These are phyloP conservation scores for Andrena minutula DNA, from an alignment of 2,888 invertebrate species.

Conservation along the genomic window DNA sequence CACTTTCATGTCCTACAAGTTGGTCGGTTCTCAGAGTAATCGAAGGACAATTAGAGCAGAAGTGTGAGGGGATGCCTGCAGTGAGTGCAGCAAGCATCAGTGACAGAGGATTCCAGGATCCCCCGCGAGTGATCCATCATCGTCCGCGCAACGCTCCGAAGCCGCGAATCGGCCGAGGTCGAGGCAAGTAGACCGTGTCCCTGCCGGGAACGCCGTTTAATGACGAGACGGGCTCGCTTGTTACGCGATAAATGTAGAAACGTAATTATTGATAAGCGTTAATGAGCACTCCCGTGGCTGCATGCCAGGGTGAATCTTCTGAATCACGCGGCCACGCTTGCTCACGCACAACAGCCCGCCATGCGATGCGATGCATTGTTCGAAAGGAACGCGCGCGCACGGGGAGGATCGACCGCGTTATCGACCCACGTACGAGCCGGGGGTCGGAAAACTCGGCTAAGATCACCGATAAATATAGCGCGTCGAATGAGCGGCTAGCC, in stretches of 20 bases:
- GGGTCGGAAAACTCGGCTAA: slow-evolving; percentile 78
- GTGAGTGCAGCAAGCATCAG: background rate
- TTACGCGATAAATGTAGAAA: slow-evolving; percentile 83
- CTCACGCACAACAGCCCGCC: slow-evolving; percentile 78
- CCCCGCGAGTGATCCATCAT: slow-evolving; percentile 22
- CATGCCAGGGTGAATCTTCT: slow-evolving; percentile 75
- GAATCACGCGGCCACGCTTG: slow-evolving; percentile 79
- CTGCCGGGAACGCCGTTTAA: slow-evolving; percentile 76
- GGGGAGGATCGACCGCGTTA: slow-evolving; percentile 61
- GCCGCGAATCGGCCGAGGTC: slow-evolving; percentile 48
- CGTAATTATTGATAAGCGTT: slow-evolving; percentile 84
- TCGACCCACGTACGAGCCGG: slow-evolving; percentile 59
- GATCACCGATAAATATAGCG: slow-evolving; percentile 81
- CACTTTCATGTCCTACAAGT: background rate
- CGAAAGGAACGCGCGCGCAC: slow-evolving; percentile 35
- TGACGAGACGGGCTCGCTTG: slow-evolving; percentile 80
- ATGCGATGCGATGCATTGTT: slow-evolving; percentile 56
- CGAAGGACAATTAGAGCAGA: background rate
- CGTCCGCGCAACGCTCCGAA: slow-evolving; percentile 18
- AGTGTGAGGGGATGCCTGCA: background rate
- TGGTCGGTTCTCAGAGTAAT: background rate
- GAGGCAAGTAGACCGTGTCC: slow-evolving; percentile 78
- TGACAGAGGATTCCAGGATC: slow-evolving; percentile 5
- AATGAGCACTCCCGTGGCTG: slow-evolving; percentile 78
- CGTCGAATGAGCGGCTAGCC: slow-evolving; percentile 74